Evolutionary conservation across 2,797 vertebrate genomes (phyloP).

Genomic region (Tolypeutes matacus): DNA sequence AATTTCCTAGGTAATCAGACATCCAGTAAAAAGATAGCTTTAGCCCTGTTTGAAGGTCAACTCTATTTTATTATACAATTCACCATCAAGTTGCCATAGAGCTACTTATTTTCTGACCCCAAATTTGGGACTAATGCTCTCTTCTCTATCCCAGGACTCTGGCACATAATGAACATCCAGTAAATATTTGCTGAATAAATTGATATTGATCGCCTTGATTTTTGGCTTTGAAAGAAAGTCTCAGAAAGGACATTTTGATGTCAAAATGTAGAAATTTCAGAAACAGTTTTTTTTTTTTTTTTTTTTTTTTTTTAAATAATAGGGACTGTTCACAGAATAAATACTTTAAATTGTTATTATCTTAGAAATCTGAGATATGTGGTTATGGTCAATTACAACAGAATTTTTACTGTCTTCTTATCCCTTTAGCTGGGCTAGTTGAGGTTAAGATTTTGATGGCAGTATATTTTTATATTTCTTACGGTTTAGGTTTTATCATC

Average conservation of each 20-base stretch:
- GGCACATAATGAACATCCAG: not conserved
- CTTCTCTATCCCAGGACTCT: not conserved
- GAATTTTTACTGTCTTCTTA: not conserved
- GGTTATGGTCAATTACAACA: not conserved
- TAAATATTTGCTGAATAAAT: slow-evolving; percentile 46
- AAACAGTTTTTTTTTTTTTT: not conserved
- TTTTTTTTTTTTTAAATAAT: not conserved
- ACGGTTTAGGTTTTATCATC: not conserved
- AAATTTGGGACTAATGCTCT: not conserved
- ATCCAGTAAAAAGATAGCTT: slow-evolving; percentile 22
- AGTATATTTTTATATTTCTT: not conserved
- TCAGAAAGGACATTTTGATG: not conserved
- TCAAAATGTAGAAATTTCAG: slow-evolving; percentile 19
- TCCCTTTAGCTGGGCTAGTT: not conserved
- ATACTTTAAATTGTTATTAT: not conserved
- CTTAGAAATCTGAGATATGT: not conserved
- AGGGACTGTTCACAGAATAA: not conserved
- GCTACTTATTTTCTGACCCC: slow-evolving; percentile 18
- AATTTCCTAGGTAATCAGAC: slow-evolving; percentile 53
- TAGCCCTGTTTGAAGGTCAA: slow-evolving; percentile 48
- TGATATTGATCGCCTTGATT: slow-evolving; percentile 44
- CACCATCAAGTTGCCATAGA: slow-evolving; percentile 2
- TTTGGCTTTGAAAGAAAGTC: slow-evolving; percentile 31
- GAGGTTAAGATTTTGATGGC: not conserved
- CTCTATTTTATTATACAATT: slow-evolving; percentile 48